phyloP scores from a whole-genome alignment of 2,797 vertebrate species.

The Molothrus aeneus region DNA sequence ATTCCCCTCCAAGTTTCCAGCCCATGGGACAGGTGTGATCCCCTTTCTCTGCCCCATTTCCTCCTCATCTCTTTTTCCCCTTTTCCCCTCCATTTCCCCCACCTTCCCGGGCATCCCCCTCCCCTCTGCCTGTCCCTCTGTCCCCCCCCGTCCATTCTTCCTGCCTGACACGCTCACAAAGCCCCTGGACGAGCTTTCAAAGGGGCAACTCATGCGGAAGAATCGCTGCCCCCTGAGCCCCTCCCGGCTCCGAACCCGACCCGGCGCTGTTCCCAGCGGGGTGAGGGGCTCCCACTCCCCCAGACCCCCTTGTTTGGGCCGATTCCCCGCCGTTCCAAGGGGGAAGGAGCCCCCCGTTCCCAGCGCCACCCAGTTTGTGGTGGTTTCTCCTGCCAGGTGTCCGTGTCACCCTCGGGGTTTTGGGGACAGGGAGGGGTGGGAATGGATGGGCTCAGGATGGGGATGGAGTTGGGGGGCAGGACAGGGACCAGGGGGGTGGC shows the following conservation, averaged over 20 bases:
- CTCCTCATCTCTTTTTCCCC: neutral
- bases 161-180: slow-evolving; percentile 72
- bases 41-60: no score
- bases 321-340: neutral
- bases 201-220: slow-evolving; percentile 81
- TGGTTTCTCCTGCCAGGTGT: neutral
- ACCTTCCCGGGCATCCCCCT: slow-evolving; percentile 14
- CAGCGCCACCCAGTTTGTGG: slow-evolving; percentile 76
- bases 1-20: no score
- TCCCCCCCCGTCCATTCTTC: slow-evolving; percentile 64
- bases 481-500: no score
- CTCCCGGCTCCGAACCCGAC: neutral
- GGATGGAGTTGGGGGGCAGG: no score
- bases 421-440: neutral
- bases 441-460: neutral
- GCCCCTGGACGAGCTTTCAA: slow-evolving; percentile 74
- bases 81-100: slow-evolving; percentile 22
- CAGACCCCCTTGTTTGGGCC: slow-evolving; percentile 15
- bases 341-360: slow-evolving; percentile 10
- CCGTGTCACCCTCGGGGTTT: neutral
- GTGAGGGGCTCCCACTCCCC: slow-evolving; percentile 43
- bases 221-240: slow-evolving; percentile 22
- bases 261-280: slow-evolving; percentile 45
- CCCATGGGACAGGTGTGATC: no score
- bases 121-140: slow-evolving; percentile 14